phyloP scores from a whole-genome alignment of 2,888 invertebrate species.

The Drosophila rubida region DNA sequence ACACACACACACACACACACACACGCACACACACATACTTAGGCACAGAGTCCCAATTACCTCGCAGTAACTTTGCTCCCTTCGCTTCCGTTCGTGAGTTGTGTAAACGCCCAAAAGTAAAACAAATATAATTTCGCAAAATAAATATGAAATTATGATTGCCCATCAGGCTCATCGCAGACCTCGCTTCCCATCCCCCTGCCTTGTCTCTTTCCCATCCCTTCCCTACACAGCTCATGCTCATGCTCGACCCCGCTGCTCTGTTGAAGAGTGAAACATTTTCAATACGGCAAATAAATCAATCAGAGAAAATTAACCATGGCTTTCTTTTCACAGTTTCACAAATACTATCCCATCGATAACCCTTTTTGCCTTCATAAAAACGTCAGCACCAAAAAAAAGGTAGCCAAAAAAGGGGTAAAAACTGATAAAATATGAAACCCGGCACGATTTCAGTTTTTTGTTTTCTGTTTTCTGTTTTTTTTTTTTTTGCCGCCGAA shows the following conservation, averaged over 20 bases:
- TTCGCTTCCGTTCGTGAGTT: not conserved
- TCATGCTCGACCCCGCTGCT: not conserved
- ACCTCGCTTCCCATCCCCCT: conserved; percentile 19
- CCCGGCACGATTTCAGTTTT: not conserved
- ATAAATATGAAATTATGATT: conserved; percentile 79
- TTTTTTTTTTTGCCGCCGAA: conserved; percentile 40
- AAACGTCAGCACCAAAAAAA: conserved; percentile 52
- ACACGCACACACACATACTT: conserved; percentile 8
- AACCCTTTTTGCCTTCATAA: conserved; percentile 33
- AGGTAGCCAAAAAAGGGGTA: conserved; percentile 40
- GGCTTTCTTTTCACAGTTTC: conserved; percentile 20
- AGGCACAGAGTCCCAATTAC: conserved; percentile 3
- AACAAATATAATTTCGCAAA: conserved; percentile 73
- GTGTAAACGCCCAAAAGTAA: conserved; percentile 51
- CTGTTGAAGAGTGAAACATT: conserved; percentile 35
- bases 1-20: not conserved
- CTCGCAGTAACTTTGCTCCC: not conserved
- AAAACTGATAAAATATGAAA: conserved; percentile 36
- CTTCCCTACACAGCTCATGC: not conserved
- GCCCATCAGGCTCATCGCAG: conserved; percentile 34
- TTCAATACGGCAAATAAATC: conserved; percentile 62
- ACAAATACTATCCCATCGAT: conserved; percentile 17
- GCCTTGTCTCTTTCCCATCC: not conserved
- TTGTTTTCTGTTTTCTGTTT: too few relatives aligned
- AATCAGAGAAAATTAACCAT: conserved; percentile 52